Base-by-base conservation (phyloP, 2,113 vertebrate genomes). In the Platichthys stellatus region DNA sequence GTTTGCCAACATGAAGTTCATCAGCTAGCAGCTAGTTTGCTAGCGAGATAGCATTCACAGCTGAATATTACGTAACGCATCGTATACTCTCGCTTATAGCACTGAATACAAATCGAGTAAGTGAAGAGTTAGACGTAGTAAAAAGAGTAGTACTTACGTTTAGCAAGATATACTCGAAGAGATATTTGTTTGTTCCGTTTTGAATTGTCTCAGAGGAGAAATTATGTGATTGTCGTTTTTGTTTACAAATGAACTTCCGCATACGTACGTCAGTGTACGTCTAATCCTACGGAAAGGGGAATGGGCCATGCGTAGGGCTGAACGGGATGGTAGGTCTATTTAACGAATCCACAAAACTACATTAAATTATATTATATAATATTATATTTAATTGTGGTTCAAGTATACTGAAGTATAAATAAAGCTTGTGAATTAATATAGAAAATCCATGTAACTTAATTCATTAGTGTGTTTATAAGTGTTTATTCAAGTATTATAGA, bases 191-290 rank as follows among this genome's bases (percentile, higher is more conserved):
- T 10, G n/a, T 56, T 63, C 47, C 31, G 5, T 31, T 53, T 35
- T 28, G 31, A n/a, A 18, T 68, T 15, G 21, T 26, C n/a, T 72
- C 20, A 40, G 35, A 73, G 31, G 21, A 51, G 10, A 14, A 70
- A 58, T 13, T 18, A 59, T 63, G 45, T 60, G 66, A 68, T 71
- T 58, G 20, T 75, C 57, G 81, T 57, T 80, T 78, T 86, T 93
- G 92, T 93, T 93, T 93, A 93, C 90, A 91, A 86, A 13, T 21
- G 26, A 15, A 1, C 2, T 89, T 91, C 90, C 80, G 83, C 57
- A 38, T 78, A 78, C 85, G 73, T 81, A 63, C 6, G n/a, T 59
- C 11, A 18, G 6, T 4, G 20, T 64, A 23, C 81, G 87, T 87
- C 69, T 76, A 7, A 40, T 72, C 0, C 53, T 87, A 91, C 87